Evolutionary conservation across 2,888 invertebrate genomes (phyloP).

Genomic region (Ophion ellenae): DNA sequence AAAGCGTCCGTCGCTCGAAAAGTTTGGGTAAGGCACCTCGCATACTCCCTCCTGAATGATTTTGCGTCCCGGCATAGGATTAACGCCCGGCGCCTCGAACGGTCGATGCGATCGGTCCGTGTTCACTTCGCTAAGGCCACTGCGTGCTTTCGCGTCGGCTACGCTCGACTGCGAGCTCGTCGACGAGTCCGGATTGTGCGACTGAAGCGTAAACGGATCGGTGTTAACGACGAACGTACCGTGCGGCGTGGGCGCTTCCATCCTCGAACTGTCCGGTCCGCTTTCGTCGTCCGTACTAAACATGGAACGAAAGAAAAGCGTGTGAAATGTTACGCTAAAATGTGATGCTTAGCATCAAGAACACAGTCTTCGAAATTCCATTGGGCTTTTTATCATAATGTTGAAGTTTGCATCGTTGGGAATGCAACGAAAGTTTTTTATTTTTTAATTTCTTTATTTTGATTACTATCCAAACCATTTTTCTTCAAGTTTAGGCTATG

Average conservation of each 20-base stretch:
- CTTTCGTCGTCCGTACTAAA: conserved; percentile 75
- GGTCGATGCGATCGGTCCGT: conserved; percentile 71
- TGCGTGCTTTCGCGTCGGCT: conserved; percentile 73
- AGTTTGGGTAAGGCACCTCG: conserved; percentile 71
- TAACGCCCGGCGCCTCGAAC: conserved; percentile 31
- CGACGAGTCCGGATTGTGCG: conserved; percentile 73
- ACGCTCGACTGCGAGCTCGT: conserved; percentile 77
- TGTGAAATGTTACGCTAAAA: neutral
- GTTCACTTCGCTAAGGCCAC: conserved; percentile 79
- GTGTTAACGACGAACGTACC: conserved; percentile 72
- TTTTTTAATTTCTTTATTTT: too few relatives aligned
- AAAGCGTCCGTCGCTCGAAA: neutral
- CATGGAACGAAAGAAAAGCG: neutral
- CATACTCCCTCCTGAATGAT: conserved; percentile 80
- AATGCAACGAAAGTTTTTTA: too few relatives aligned
- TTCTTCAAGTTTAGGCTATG: too few relatives aligned
- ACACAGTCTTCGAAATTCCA: too few relatives aligned
- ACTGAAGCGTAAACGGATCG: conserved; percentile 73
- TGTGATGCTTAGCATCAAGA: too few relatives aligned
- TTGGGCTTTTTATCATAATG: too few relatives aligned
- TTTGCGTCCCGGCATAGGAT: conserved; percentile 72
- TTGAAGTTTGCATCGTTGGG: too few relatives aligned
- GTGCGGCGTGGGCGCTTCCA: conserved; percentile 75
- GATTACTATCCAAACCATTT: too few relatives aligned
- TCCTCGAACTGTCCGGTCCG: conserved; percentile 72